Percentiles rank a stretch among this genome's conserved stretches.
phyloP scores from a whole-genome alignment of 2,113 vertebrate species.

The Apaloderma vittatum region DNA sequence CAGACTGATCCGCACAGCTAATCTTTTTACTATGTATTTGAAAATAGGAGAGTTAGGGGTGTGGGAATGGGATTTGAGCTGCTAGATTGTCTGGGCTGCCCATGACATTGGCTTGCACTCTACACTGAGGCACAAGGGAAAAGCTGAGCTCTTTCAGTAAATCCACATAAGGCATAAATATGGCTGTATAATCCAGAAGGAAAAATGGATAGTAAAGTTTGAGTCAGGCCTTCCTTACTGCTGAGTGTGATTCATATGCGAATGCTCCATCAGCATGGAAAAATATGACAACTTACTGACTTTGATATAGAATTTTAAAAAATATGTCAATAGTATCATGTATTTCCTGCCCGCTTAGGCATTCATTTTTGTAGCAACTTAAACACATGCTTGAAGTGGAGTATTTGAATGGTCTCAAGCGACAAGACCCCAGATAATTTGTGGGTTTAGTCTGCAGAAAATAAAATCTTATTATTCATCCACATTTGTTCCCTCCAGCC shows the following conservation, averaged over 20 bases:
- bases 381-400: neutral
- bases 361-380: neutral
- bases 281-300: neutral
- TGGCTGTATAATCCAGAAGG: neutral
- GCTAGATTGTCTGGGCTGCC: neutral
- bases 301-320: neutral
- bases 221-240: neutral
- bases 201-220: neutral
- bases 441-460: neutral
- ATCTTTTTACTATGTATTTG: neutral
- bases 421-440: neutral
- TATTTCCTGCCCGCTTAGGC: neutral
- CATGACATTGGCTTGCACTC: neutral
- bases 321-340: neutral
- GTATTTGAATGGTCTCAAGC: neutral
- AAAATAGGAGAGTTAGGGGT: neutral
- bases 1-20: neutral
- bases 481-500: neutral
- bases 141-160: neutral
- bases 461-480: neutral
- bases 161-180: neutral
- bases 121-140: neutral
- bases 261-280: neutral
- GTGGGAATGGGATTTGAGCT: neutral
- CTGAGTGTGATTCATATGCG: neutral